Conservation (phyloP, 2,797 vertebrate species). For the Anableps anableps region DNA sequence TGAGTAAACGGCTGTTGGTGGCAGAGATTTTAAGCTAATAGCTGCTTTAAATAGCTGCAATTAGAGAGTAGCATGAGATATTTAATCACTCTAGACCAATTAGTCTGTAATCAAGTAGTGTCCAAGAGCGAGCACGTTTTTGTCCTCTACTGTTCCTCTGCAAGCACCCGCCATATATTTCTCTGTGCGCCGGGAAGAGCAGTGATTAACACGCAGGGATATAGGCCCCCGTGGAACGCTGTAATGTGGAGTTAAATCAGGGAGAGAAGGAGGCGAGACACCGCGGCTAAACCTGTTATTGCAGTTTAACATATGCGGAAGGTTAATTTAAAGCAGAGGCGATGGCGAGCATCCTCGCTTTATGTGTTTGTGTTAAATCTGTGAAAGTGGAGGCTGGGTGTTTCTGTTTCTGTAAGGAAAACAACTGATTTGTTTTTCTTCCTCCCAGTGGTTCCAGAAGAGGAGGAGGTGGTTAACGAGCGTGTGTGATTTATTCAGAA, state of each 20-base stretch:
- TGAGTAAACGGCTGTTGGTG: constrained; percentile 91
- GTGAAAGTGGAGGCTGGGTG: constrained; percentile 47
- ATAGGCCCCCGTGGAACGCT: constrained; percentile 79
- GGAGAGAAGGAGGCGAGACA: constrained; percentile 71
- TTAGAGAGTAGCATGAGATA: constrained; percentile 99
- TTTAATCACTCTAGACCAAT: constrained; percentile 99
- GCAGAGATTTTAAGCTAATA: constrained; percentile 98
- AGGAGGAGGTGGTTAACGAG: constrained; percentile 19
- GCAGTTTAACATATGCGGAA: constrained; percentile 79
- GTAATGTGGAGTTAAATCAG: constrained; percentile 82
- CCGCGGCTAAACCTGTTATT: constrained; percentile 74
- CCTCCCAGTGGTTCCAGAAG: constrained; percentile 8
- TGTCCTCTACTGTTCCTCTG: constrained; percentile 78
- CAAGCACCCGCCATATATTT: constrained; percentile 79
- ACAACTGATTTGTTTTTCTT: constrained; percentile 10
- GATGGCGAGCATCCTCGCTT: constrained; percentile 61
- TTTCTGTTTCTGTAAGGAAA: constrained; percentile 24
- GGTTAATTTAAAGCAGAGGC: constrained; percentile 76
- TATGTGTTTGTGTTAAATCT: constrained; percentile 65
- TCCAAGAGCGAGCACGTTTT: constrained; percentile 84
- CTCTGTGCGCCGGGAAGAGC: constrained; percentile 71
- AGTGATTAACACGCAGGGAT: constrained; percentile 81
- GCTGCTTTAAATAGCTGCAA: constrained; percentile 96
- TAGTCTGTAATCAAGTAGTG: constrained; percentile 91
- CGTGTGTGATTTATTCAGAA: background rate